Base-by-base conservation (phyloP, 2,113 vertebrate species). In the Melanerpes aurifrons region DNA sequence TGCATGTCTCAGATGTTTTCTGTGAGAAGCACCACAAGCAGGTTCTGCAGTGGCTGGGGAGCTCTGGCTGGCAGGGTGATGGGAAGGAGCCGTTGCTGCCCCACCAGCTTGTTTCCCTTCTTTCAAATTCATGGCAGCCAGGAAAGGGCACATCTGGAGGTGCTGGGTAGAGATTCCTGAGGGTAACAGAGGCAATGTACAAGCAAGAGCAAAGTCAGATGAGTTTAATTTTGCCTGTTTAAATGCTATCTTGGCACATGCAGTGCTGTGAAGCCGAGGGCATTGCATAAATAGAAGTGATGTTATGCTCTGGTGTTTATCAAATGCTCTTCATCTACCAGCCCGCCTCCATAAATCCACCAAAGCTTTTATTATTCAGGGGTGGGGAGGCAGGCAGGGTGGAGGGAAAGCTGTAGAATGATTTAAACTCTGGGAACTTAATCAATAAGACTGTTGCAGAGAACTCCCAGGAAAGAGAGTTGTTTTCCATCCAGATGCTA, bases 391-490 rank as follows among this genome's bases (percentile, higher is more conserved):
- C 95, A 95, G 95, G 95, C 95, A 97, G 97, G 96, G 89, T 95
- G 97, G 94, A 98, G 91, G 94, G 96, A 96, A 97, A 97, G 95
- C 95, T 97, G 91, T 96, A 97, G 98, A 97, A 97, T 98, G 98
- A 98, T 98, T 98, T 98, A 98, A 97, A 94, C 97, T 97, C 96
- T 97, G 96, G 97, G 97, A 98, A 97, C 97, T 97, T 98, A 98
- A 98, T 98, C 98, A 98, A 98, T 98, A 97, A 97, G 95, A 86
- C 93, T 97, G 96, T 97, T 97, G 97, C 95, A 45, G 63, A 91
- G 82, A 97, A 96, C 97, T 98, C 97, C 97, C 97, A 91, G 96
- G 96, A 96, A 98, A 97, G 97, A 96, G 93, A 94, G 94, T 96
- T 98, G 98, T 97, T 98, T 98, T 98, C 98, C 95, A 54, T 54